phyloP scores from a whole-genome alignment of 2,797 vertebrate species.

The Falco rusticolus region DNA sequence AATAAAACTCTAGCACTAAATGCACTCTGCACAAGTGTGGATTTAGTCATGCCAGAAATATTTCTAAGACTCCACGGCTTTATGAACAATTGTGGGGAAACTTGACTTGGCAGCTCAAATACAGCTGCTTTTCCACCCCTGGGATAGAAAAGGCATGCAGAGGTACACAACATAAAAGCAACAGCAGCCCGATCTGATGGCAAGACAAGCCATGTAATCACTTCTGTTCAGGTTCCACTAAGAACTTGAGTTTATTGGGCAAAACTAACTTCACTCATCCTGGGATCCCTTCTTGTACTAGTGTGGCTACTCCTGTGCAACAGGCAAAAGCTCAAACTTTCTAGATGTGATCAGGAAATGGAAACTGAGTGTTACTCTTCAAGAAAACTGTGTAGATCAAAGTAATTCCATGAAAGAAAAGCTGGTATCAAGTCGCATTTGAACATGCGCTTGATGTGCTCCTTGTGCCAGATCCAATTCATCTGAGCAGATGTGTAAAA shows the following conservation, averaged over 20 bases:
- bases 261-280: neutral
- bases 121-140: neutral
- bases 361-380: neutral
- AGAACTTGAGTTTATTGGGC: accelerated
- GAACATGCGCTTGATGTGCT: neutral
- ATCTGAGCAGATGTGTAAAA: no score
- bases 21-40: accelerated
- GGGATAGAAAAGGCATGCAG: neutral
- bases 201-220: neutral
- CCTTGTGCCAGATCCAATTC: neutral
- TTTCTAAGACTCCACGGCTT: accelerated
- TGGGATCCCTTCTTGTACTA: neutral
- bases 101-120: neutral
- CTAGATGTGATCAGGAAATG: accelerated
- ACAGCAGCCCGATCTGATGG: accelerated
- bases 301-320: neutral
- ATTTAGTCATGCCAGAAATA: neutral
- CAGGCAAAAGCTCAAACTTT: neutral
- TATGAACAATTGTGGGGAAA: accelerated
- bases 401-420: neutral
- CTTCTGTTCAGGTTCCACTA: neutral
- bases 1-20: neutral
- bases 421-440: neutral
- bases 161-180: accelerated
- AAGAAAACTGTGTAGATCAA: neutral